Base-by-base conservation (phyloP, 1,140 invertebrate genomes). In the Achatina immaculata region DNA sequence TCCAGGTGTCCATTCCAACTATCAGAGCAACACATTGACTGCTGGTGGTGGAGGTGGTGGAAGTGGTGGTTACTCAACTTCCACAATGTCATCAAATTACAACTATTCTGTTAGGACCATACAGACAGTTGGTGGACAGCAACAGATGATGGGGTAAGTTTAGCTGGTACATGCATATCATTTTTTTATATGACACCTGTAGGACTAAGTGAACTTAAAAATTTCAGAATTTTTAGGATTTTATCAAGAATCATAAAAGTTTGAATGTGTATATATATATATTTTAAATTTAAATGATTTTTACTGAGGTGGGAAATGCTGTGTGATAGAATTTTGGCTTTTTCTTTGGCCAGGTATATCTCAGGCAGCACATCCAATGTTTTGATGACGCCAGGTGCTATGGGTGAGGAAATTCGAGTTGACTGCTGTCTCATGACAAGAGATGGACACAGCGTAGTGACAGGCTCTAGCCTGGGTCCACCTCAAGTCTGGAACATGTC, bases 401-500 rank as follows among this genome's bases (percentile, higher is more conserved):
- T 86, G 48, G 85, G 87, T 0, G 90, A 91, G 79, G 90, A 91
- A 66, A 88, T 91, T 11, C 62, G 89, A 14, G 91, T 92, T 3
- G 91, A 92, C 78, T 90, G 89, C 71, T 89, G 89, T 81, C 81
- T 90, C 38, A 89, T 92, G 84, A 90, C 89, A 14, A 79, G 78
- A 28, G 88, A 90, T 82, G 88, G 90, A 11, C 71, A 83, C 16
- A 90, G 87, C 82, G 91, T 91, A 0, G 86, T 91, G 38, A 92
- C 91, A 4, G 90, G 90, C 16, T 90, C 90, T 43, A 89, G 88
- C 66, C 78, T 87, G 24, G 90, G 90, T 73, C 89, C 91, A 74
- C 90, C 91, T 43, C 91, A 92, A 88, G 87, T 91, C 55, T 92
- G 91, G 91, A 88, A 91, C 72, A 91, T 90, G 88, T 86, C 86